Percentiles rank a stretch among this genome's conserved stretches.
These are phyloP conservation scores for Andrena chrysosceles DNA, from an alignment of 2,888 invertebrate genomes.

Conservation along the genomic window DNA sequence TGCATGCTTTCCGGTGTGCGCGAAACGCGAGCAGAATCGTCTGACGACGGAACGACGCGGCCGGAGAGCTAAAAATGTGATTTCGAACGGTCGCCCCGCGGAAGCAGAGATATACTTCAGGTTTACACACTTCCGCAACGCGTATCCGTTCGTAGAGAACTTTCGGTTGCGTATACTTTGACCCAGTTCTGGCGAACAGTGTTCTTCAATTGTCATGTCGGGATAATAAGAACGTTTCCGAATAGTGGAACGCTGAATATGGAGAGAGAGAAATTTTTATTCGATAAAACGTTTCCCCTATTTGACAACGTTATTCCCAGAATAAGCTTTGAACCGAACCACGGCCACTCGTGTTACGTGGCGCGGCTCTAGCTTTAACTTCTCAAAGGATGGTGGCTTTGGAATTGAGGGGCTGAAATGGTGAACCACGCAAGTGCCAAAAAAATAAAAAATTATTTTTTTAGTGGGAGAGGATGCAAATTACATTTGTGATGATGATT, in stretches of 20 bases:
- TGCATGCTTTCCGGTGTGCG: not conserved
- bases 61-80: not conserved
- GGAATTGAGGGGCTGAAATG: too few relatives aligned
- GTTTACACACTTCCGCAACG: not conserved
- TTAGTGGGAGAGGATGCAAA: too few relatives aligned
- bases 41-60: not conserved
- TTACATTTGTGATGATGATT: too few relatives aligned
- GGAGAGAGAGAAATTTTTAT: not conserved
- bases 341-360: too few relatives aligned
- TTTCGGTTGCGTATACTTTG: constrained; percentile 31
- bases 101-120: not conserved
- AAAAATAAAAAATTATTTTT: too few relatives aligned
- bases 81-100: not conserved
- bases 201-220: not conserved
- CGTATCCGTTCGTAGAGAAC: not conserved
- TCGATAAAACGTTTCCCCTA: not conserved
- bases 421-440: too few relatives aligned
- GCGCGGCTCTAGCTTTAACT: not conserved
- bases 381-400: too few relatives aligned
- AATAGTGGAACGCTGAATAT: not conserved
- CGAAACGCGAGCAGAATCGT: not conserved
- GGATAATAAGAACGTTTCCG: not conserved
- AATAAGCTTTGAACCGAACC: constrained; percentile 1
- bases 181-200: constrained; percentile 13
- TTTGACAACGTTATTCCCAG: not conserved